phyloP scores from a whole-genome alignment of 2,113 vertebrate genomes.

The Ceyx melanurus region DNA sequence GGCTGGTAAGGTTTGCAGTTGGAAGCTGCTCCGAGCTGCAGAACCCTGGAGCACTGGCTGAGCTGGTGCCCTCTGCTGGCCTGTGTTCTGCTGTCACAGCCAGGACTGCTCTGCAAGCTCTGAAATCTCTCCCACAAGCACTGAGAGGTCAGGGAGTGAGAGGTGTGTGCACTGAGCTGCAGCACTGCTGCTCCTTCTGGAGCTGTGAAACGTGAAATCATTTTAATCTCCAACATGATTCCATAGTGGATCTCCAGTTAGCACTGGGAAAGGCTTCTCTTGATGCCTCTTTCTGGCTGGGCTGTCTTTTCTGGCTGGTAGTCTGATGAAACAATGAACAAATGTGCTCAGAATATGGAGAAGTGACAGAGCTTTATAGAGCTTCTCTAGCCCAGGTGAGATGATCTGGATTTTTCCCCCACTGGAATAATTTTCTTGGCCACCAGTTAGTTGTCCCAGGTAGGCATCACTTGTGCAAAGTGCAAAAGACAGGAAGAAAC shows the following conservation, averaged over 20 bases:
- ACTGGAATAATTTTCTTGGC: neutral
- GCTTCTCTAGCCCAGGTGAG: neutral
- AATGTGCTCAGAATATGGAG: neutral
- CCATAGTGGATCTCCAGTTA: fast-evolving
- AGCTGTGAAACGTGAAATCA: neutral
- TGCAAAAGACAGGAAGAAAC: neutral
- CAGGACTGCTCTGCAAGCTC: neutral
- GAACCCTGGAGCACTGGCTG: neutral
- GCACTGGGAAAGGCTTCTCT: fast-evolving
- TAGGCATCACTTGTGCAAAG: neutral
- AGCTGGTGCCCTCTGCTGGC: conserved; percentile 63
- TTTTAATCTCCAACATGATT: fast-evolving
- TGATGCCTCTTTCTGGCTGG: neutral
- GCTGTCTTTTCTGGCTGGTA: neutral
- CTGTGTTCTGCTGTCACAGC: neutral
- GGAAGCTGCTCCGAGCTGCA: neutral
- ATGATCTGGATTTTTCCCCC: neutral
- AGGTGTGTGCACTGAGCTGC: fast-evolving
- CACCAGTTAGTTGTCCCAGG: fast-evolving
- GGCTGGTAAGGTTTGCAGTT: fast-evolving
- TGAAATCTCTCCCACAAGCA: neutral
- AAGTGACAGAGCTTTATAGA: neutral
- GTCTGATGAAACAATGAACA: neutral
- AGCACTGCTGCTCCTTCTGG: neutral
- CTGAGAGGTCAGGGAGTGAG: fast-evolving